Evolutionary conservation across 2,888 invertebrate genomes (phyloP), one percentile per base, ranked within the genome.

Genomic region (Drosophila suboccidentalis): DNA sequence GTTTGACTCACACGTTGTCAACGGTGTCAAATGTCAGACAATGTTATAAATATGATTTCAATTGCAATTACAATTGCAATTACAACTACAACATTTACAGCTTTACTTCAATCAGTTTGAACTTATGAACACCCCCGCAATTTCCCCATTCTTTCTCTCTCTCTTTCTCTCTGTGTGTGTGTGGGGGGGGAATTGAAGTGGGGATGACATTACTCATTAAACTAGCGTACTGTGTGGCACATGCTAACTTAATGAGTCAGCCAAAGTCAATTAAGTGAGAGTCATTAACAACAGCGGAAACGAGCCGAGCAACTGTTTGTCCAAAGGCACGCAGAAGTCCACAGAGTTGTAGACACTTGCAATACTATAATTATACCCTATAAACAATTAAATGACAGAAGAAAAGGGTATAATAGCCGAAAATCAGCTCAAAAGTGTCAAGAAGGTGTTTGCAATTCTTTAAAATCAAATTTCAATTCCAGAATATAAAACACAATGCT

Each of bases 21-120:
- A 36, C 26, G 68, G 79, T 78, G 79, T 82, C 82, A 82, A 71
- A 72, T 87, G 87, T 78, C 79, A 79, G 78, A 58, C 60, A 54
- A 39, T 67, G 62, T 51, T 65, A 59, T 65, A 54, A 82, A 72
- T 79, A 71, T 63, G 71, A 75, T 79, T 81, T 75, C 69, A 79
- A 82, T 76, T 86, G 64, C 39, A 55, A 49, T 61, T 73, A 60
- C 17, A 68, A 50, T 69, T 71, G 57, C 39, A 55, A 49, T 65
- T 70, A 60, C 17, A 68, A 50, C 67, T 70, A 59, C 70, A 71
- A 51, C 63, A 82, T 70, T 80, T 61, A 65, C 36, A 59, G 66
- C 65, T 61, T 65, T 60, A 11, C 38, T 63, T 32, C 38, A 57
- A 44, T 44, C 49, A 57, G 57, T 61, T 54, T 46, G 32, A 50